Percentiles rank a stretch among this genome's conserved stretches.
These are phyloP conservation scores for Aproaerema taeniolella DNA, from an alignment of 2,888 invertebrate species.

Conservation along the genomic window DNA sequence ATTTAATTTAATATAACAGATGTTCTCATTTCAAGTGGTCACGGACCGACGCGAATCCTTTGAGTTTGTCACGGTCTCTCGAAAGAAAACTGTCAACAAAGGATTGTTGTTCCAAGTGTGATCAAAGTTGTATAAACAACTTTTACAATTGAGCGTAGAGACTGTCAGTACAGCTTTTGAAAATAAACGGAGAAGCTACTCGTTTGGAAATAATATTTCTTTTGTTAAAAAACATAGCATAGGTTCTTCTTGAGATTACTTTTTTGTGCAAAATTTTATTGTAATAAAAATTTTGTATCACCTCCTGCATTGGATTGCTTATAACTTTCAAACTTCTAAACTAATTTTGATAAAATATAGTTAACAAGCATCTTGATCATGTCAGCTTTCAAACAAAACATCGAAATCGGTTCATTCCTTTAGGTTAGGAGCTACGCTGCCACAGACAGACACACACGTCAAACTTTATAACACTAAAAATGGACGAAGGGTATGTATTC, in stretches of 20 bases:
- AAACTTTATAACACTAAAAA: too few species aligned
- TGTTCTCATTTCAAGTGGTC: slow-evolving; percentile 55
- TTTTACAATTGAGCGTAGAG: slow-evolving; percentile 47
- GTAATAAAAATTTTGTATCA: not conserved
- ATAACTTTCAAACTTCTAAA: too few species aligned
- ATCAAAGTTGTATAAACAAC: slow-evolving; percentile 57
- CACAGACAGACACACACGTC: too few species aligned
- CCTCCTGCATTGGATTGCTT: too few species aligned
- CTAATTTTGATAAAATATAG: too few species aligned
- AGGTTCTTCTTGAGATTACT: too few species aligned
- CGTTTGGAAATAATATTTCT: not conserved
- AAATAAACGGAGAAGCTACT: not conserved
- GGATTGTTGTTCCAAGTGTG: slow-evolving; percentile 66
- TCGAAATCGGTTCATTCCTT: too few species aligned
- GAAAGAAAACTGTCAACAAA: slow-evolving; percentile 62
- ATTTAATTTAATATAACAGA: slow-evolving; percentile 65
- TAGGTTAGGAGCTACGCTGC: too few species aligned
- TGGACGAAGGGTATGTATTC: too few species aligned
- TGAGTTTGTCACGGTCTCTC: slow-evolving; percentile 53
- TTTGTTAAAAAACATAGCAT: not conserved
- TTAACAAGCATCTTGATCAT: too few species aligned
- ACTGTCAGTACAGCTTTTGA: slow-evolving; percentile 10
- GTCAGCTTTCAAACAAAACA: too few species aligned
- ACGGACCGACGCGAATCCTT: slow-evolving; percentile 57
- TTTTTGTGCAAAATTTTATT: not conserved